Conservation (phyloP, 2,888 invertebrate species). For the Taphrorychus bicolor region DNA sequence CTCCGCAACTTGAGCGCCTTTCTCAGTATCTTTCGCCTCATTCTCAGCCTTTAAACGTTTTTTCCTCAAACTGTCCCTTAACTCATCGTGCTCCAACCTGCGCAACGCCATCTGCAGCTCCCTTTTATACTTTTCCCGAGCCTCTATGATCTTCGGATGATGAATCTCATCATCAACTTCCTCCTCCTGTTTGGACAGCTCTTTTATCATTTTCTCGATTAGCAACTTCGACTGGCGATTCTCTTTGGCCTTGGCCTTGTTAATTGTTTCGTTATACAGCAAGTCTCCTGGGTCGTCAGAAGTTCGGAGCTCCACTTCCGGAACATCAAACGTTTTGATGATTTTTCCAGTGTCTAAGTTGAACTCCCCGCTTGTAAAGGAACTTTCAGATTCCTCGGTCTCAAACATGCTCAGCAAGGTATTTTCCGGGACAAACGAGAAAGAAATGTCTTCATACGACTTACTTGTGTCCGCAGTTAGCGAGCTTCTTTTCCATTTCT, state of each 20-base stretch:
- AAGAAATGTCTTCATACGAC: slow-evolving; percentile 48
- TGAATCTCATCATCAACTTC: slow-evolving; percentile 2
- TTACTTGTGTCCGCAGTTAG: slow-evolving; percentile 40
- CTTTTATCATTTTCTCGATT: slow-evolving; percentile 15
- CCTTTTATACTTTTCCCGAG: slow-evolving; percentile 21
- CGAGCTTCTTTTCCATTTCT: not conserved
- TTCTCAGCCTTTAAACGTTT: not conserved
- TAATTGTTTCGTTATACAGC: slow-evolving; percentile 42
- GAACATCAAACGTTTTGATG: slow-evolving; percentile 9
- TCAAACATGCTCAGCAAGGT: slow-evolving; percentile 36
- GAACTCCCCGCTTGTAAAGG: slow-evolving; percentile 44
- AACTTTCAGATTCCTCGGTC: slow-evolving; percentile 8
- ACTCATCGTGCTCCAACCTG: slow-evolving; percentile 25
- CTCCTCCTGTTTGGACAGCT: slow-evolving; percentile 8
- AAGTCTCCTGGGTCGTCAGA: slow-evolving; percentile 35
- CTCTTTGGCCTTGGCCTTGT: slow-evolving; percentile 27
- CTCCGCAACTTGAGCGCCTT: not conserved
- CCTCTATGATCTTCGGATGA: slow-evolving; percentile 25
- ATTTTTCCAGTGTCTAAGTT: slow-evolving; percentile 43
- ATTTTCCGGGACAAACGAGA: slow-evolving; percentile 43
- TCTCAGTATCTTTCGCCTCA: not conserved
- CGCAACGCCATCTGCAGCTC: slow-evolving; percentile 25
- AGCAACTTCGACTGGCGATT: slow-evolving; percentile 2
- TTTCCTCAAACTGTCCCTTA: slow-evolving; percentile 26
- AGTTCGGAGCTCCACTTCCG: not conserved